Percentiles rank a stretch among this genome's conserved stretches.
Evolutionary conservation across 1,140 invertebrate species (phyloP).

Genomic region (Drosophila sechellia): DNA sequence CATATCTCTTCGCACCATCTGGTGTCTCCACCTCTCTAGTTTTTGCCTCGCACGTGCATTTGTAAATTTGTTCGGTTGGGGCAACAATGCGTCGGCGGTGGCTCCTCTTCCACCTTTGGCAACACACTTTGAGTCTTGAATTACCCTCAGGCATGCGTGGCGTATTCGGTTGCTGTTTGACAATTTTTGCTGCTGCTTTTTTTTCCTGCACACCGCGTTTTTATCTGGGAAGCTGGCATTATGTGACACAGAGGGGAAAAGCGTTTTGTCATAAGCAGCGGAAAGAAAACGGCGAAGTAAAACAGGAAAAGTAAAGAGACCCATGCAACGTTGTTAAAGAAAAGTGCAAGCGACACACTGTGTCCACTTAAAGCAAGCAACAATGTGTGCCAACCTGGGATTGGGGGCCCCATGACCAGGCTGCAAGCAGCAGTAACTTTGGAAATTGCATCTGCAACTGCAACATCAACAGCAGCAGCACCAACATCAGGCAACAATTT

Average conservation of each 20-base stretch:
- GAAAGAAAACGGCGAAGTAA: slow-evolving; percentile 24
- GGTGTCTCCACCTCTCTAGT: slow-evolving; percentile 10
- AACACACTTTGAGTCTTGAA: slow-evolving; percentile 42
- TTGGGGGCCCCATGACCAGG: slow-evolving; percentile 16
- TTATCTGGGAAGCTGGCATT: slow-evolving; percentile 34
- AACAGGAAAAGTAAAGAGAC: slow-evolving; percentile 39
- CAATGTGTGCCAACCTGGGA: slow-evolving; percentile 44
- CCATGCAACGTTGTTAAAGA: slow-evolving; percentile 45
- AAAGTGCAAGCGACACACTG: slow-evolving; percentile 49
- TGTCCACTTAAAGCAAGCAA: slow-evolving; percentile 69
- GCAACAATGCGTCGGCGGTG: slow-evolving; percentile 65
- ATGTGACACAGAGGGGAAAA: slow-evolving; percentile 38
- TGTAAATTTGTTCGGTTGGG: slow-evolving; percentile 46
- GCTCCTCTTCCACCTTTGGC: slow-evolving; percentile 40
- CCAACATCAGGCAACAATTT: slow-evolving; percentile 39
- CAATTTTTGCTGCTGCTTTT: slow-evolving; percentile 13
- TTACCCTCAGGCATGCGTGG: slow-evolving; percentile 49
- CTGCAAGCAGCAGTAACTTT: slow-evolving; percentile 11
- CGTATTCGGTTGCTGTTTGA: slow-evolving; percentile 39
- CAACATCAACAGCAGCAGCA: slow-evolving; percentile 8
- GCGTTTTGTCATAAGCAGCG: slow-evolving; percentile 42
- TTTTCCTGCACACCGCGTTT: too few relatives aligned
- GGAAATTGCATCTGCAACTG: slow-evolving; percentile 13
- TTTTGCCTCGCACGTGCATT: slow-evolving; percentile 26
- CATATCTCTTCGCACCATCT: slow-evolving; percentile 29